phyloP scores from a whole-genome alignment of 2,113 vertebrate species.

The Blennius ocellaris region DNA sequence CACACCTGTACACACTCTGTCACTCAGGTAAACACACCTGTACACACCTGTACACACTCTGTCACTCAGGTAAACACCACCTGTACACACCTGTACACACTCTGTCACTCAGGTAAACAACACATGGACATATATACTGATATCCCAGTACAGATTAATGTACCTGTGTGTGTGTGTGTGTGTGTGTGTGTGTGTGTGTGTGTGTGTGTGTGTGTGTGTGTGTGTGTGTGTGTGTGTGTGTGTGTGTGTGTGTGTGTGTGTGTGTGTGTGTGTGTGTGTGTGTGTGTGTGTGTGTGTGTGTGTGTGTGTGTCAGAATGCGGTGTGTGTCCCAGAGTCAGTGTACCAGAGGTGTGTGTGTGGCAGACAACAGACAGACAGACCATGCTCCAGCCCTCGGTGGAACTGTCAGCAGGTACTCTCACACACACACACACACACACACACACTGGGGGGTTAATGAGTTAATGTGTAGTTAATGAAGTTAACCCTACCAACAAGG shows the following conservation, averaged over 20 bases:
- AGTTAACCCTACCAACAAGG: too few relatives aligned
- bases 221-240: conserved; percentile 12
- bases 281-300: conserved; percentile 1
- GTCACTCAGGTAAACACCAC: too few relatives aligned
- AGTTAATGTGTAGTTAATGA: too few relatives aligned
- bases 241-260: conserved; percentile 22
- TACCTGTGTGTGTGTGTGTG: background rate
- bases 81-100: background rate
- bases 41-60: too few relatives aligned
- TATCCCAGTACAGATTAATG: background rate
- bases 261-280: conserved; percentile 7
- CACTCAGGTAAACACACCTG: conserved; percentile 57
- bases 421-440: background rate
- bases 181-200: conserved; percentile 11
- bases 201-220: conserved; percentile 4
- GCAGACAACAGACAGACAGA: conserved; percentile 84
- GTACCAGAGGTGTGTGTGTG: conserved; percentile 92
- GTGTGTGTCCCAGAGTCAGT: conserved; percentile 85
- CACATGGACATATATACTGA: too few relatives aligned
- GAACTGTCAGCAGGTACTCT: conserved; percentile 88
- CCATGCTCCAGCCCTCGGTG: conserved; percentile 91
- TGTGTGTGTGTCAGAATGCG: background rate
- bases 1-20: background rate
- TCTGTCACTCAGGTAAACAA: too few relatives aligned
- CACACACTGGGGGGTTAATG: too few relatives aligned